phyloP scores from a whole-genome alignment of 2,113 vertebrate species.

The Peromyscus polionotus region DNA sequence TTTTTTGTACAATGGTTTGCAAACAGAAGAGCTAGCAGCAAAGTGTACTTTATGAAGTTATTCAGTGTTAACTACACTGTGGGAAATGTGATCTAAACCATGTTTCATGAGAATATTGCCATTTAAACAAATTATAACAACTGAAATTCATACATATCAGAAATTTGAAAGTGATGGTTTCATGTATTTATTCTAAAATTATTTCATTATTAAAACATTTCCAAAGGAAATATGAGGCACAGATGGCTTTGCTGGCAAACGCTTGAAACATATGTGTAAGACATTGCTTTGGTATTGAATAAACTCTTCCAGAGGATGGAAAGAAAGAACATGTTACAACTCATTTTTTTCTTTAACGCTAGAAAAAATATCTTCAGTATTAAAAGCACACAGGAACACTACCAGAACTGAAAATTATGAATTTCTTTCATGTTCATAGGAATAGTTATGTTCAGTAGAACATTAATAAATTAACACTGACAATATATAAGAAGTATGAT shows the following conservation, averaged over 20 bases:
- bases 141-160: not conserved
- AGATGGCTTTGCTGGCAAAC: not conserved
- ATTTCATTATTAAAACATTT: not conserved
- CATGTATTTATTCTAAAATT: not conserved
- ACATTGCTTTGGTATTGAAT: not conserved
- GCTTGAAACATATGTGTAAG: not conserved
- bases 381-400: too few relatives aligned
- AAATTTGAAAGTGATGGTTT: not conserved
- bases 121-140: not conserved
- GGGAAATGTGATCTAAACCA: not conserved
- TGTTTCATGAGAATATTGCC: not conserved
- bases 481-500: not conserved
- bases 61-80: not conserved
- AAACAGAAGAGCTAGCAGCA: not conserved
- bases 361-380: not conserved
- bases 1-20: not conserved
- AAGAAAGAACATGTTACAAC: not conserved
- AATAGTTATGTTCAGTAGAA: not conserved
- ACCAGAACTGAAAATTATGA: not conserved
- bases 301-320: not conserved
- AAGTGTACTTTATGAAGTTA: not conserved
- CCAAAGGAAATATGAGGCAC: not conserved
- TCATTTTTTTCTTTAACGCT: not conserved
- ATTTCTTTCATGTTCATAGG: not conserved
- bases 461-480: not conserved